Conservation (phyloP, 2,113 vertebrate genomes). For the Rutilus rutilus region DNA sequence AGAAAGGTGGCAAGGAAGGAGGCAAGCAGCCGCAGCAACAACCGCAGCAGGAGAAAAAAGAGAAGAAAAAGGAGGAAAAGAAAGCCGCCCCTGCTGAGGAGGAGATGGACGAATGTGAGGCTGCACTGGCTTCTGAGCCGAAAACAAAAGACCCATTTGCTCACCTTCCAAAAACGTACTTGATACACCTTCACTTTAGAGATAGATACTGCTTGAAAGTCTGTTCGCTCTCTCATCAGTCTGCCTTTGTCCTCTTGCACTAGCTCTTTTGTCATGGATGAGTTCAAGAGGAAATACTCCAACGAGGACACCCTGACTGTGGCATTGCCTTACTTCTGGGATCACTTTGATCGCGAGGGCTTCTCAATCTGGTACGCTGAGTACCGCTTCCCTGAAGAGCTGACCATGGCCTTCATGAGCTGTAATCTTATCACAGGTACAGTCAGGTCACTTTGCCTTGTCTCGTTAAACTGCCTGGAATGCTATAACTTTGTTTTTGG, state of each 20-base stretch:
- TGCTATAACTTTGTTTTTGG: background rate
- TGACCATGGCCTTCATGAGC: conserved; percentile 89
- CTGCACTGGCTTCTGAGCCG: conserved; percentile 85
- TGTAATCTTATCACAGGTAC: conserved; percentile 95
- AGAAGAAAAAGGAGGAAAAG: conserved; percentile 87
- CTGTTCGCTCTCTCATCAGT: background rate
- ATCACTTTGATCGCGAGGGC: conserved; percentile 86
- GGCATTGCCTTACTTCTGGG: conserved; percentile 90
- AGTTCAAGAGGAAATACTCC: conserved; percentile 93
- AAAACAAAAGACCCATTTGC: conserved; percentile 92
- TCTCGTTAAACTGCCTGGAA: background rate
- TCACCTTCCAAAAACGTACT: conserved; percentile 87
- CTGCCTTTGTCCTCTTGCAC: background rate
- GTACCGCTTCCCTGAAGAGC: conserved; percentile 88
- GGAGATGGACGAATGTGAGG: conserved; percentile 88
- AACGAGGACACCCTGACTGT: conserved; percentile 88
- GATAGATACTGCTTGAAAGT: too few species aligned
- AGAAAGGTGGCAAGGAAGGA: conserved; percentile 79
- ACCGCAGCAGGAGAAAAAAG: conserved; percentile 78
- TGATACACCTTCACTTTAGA: background rate
- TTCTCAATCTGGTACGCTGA: conserved; percentile 88
- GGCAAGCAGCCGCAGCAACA: conserved; percentile 69
- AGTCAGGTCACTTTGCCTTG: conserved; percentile 5
- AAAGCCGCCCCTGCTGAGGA: conserved; percentile 76
- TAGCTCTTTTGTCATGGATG: conserved; percentile 88